Evolutionary conservation across 1,140 invertebrate species (phyloP).

Genomic region (Acromyrmex charruanus): DNA sequence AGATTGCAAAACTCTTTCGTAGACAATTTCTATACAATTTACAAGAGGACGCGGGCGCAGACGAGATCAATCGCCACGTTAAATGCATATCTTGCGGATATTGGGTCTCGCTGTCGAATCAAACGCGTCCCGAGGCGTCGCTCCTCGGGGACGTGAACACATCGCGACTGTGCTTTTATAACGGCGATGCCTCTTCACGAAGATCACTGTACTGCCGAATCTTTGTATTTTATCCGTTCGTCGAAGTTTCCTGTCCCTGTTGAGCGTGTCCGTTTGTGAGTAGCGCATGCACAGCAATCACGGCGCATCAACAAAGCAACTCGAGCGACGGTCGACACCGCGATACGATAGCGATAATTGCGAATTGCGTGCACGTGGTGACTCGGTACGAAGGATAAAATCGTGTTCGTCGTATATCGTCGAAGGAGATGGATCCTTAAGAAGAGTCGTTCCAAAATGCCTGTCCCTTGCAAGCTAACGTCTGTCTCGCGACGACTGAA

Average conservation of each 20-base stretch:
- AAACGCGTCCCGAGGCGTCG: constrained; percentile 21
- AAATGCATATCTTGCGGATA: constrained; percentile 45
- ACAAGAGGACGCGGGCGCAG: constrained; percentile 17
- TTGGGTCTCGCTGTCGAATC: constrained; percentile 34
- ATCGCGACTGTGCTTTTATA: constrained; percentile 46
- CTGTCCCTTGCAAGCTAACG: constrained; percentile 41
- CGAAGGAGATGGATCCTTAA: neutral
- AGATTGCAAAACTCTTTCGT: constrained; percentile 28
- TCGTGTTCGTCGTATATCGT: constrained; percentile 30
- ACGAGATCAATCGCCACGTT: constrained; percentile 27
- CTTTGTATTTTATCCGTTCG: constrained; percentile 61
- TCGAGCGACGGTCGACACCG: constrained; percentile 2
- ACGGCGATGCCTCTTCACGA: constrained; percentile 18
- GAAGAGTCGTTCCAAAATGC: constrained; percentile 11
- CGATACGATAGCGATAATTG: constrained; percentile 12
- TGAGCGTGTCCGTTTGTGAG: constrained; percentile 6
- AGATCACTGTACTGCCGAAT: constrained; percentile 60
- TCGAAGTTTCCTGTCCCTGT: constrained; percentile 8
- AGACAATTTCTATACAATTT: constrained; percentile 53
- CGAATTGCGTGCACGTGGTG: neutral
- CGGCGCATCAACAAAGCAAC: constrained; percentile 29
- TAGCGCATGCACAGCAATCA: neutral
- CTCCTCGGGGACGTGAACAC: constrained; percentile 12
- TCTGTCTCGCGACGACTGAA: constrained; percentile 23
- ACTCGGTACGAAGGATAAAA: constrained; percentile 26